Conservation (phyloP, 2,113 vertebrate species). For the Galeopterus variegatus region DNA sequence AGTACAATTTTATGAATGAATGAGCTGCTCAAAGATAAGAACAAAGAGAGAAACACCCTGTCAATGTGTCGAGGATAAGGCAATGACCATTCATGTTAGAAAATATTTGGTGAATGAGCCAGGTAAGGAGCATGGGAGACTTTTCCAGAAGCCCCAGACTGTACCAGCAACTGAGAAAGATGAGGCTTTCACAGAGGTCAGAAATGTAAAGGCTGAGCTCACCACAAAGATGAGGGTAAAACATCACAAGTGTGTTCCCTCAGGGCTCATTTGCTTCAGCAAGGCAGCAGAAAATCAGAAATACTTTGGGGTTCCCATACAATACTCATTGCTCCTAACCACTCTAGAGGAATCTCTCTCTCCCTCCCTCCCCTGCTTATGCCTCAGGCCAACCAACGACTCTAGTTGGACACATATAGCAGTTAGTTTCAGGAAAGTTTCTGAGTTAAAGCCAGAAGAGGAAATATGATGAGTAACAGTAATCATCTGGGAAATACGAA, state of each 20-base stretch:
- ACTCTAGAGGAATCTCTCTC: background rate
- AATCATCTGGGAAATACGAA: background rate
- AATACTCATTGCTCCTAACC: background rate
- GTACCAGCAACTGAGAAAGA: background rate
- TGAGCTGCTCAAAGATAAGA: background rate
- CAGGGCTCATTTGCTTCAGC: background rate
- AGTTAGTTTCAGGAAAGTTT: background rate
- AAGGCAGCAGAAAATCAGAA: background rate
- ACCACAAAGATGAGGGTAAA: conserved; percentile 37
- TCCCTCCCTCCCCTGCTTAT: background rate
- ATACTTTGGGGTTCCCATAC: background rate
- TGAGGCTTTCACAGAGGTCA: background rate
- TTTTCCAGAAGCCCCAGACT: background rate
- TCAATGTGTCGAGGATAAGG: background rate
- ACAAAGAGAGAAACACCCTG: background rate
- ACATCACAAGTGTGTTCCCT: background rate
- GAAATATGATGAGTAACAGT: background rate
- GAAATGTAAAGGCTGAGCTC: background rate
- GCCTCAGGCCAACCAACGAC: background rate
- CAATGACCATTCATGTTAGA: background rate
- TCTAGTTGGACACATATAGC: background rate
- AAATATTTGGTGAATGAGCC: background rate
- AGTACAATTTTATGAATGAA: background rate
- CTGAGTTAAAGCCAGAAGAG: background rate
- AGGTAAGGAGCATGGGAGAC: background rate